Percentiles rank a stretch among this genome's conserved stretches.
Evolutionary conservation across 2,113 vertebrate species (phyloP).

Genomic region (Neodontobutis hainanensis): DNA sequence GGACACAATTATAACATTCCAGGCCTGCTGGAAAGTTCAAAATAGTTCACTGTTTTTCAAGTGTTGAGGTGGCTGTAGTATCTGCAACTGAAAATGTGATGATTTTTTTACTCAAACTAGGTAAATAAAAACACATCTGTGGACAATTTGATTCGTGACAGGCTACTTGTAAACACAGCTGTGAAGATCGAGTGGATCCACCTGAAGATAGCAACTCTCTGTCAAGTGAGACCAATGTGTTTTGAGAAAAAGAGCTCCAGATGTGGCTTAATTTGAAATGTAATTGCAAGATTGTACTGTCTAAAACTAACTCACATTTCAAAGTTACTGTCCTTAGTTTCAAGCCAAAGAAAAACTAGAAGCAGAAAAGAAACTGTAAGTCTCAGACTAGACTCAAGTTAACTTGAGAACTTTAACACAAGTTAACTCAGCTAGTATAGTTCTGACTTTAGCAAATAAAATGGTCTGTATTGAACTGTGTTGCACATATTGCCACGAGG

Average conservation of each 20-base stretch:
- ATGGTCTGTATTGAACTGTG: not conserved
- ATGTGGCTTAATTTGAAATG: constrained; percentile 22
- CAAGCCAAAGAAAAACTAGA: no score
- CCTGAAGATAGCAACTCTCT: constrained; percentile 44
- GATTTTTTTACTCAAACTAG: constrained; percentile 28
- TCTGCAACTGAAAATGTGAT: not conserved
- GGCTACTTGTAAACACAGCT: constrained; percentile 70
- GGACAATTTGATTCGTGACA: constrained; percentile 49
- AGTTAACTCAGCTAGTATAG: not conserved
- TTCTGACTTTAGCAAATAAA: not conserved
- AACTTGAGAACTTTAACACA: no score
- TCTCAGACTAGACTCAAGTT: no score
- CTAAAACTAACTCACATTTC: not conserved
- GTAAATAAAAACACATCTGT: constrained; percentile 59
- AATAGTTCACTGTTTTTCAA: not conserved
- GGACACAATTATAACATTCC: constrained; percentile 19
- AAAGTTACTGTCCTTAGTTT: not conserved
- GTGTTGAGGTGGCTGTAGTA: not conserved
- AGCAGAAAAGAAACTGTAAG: no score
- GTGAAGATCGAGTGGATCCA: constrained; percentile 42
- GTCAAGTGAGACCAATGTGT: constrained; percentile 37
- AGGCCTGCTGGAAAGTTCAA: not conserved
- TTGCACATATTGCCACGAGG: constrained; percentile 26
- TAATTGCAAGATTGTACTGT: not conserved
- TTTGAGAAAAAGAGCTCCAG: constrained; percentile 42